Percentiles rank a stretch among this genome's conserved stretches.
These are phyloP conservation scores for mouse (Mus musculus) DNA, from an alignment of 2,113 vertebrate genomes.

Conservation along the genomic window DNA sequence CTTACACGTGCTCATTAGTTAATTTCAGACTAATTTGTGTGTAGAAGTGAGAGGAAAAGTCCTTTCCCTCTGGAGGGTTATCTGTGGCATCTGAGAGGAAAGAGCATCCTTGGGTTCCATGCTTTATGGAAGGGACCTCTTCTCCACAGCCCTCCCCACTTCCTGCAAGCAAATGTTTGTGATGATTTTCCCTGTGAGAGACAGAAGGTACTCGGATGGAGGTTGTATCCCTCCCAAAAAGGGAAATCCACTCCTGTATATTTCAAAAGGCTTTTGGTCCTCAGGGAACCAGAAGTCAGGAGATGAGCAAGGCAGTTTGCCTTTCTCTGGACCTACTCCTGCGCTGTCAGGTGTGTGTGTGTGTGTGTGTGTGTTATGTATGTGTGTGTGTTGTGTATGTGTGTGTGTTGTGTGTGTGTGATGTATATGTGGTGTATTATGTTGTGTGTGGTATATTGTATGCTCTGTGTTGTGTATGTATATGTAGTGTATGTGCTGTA, in stretches of 20 bases:
- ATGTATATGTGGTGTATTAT: no score
- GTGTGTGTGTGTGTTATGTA: neutral
- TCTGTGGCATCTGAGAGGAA: neutral
- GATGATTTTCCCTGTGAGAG: neutral
- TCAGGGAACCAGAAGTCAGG: neutral
- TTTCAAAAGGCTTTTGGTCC: neutral
- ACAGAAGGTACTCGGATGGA: neutral
- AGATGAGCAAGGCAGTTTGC: neutral
- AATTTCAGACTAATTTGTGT: neutral
- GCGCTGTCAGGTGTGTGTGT: neutral
- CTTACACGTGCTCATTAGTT: neutral
- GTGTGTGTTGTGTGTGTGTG: neutral
- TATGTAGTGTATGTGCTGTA: no score
- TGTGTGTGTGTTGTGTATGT: neutral
- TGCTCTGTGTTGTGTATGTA: no score
- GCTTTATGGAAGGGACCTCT: neutral
- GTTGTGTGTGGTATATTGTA: no score
- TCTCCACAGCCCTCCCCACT: neutral
- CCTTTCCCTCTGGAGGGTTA: neutral
- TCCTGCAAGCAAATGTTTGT: neutral
- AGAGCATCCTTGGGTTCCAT: neutral
- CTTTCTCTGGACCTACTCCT: neutral
- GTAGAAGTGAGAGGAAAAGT: neutral
- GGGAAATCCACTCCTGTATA: neutral
- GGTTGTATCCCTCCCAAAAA: neutral